Conservation (phyloP, 92 coral and sea anemone species). For the Chrysogorgia sp. region DNA sequence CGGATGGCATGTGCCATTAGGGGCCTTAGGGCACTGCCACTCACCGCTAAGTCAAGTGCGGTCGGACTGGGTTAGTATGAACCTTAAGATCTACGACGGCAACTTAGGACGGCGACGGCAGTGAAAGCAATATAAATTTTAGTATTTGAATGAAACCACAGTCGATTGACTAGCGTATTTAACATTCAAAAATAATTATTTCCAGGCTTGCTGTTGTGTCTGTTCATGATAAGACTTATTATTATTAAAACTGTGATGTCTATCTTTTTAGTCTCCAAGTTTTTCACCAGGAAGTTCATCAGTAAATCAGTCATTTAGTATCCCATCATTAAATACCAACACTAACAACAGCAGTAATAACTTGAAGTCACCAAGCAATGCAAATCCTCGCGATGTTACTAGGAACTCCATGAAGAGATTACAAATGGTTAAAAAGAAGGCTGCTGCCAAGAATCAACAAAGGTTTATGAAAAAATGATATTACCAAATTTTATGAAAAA, state of each 20-base stretch:
- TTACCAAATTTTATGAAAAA: not conserved
- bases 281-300: conserved; percentile 60
- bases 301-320: conserved; percentile 82
- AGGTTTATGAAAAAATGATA: conserved; percentile 16
- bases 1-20: not conserved
- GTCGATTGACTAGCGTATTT: too few relatives aligned
- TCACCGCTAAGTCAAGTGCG: too few relatives aligned
- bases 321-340: conserved; percentile 76
- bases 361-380: conserved; percentile 73
- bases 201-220: too few relatives aligned
- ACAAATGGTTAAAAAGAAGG: conserved; percentile 97
- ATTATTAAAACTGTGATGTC: not conserved
- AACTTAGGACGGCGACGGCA: too few relatives aligned
- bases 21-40: not conserved
- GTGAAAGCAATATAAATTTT: too few relatives aligned
- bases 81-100: too few relatives aligned
- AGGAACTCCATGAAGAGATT: conserved; percentile 74
- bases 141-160: too few relatives aligned
- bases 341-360: conserved; percentile 48
- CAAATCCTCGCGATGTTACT: conserved; percentile 75
- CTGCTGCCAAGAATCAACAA: conserved; percentile 75
- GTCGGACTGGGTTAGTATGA: not conserved
- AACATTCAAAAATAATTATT: too few relatives aligned
- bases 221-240: not conserved
- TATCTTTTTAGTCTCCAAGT: conserved; percentile 63